These are phyloP conservation scores for Elgonia sp. DNA, from an alignment of 2,888 invertebrate genomes.

Conservation along the genomic window DNA sequence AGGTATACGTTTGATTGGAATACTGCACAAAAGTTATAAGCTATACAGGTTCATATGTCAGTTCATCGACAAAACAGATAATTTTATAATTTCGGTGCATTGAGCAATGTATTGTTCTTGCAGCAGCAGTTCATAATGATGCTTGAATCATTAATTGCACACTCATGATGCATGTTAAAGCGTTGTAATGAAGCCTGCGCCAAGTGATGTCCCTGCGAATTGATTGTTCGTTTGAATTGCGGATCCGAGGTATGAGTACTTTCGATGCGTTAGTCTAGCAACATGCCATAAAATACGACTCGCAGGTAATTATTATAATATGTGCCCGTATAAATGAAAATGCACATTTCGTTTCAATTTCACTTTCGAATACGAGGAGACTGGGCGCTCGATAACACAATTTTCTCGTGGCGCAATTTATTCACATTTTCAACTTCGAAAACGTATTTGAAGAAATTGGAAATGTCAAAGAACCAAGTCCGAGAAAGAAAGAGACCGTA, in stretches of 20 bases:
- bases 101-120: constrained; percentile 67
- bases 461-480: neutral
- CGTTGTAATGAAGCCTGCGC: constrained; percentile 67
- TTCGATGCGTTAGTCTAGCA: constrained; percentile 56
- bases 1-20: constrained; percentile 18
- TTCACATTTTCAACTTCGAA: neutral
- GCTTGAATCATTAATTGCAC: constrained; percentile 72
- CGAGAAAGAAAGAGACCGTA: neutral
- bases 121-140: constrained; percentile 67
- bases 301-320: constrained; percentile 32
- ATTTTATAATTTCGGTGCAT: constrained; percentile 61
- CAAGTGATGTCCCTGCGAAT: constrained; percentile 72
- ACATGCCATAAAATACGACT: constrained; percentile 27
- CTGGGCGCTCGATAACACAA: neutral
- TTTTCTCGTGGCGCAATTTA: constrained; percentile 9
- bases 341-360: constrained; percentile 14
- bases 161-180: constrained; percentile 73
- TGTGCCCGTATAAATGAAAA: constrained; percentile 22
- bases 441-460: constrained; percentile 10
- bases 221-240: constrained; percentile 74
- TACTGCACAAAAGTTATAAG: constrained; percentile 39
- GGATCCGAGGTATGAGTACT: constrained; percentile 59
- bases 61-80: constrained; percentile 57
- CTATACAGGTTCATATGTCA: constrained; percentile 40
- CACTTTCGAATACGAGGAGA: constrained; percentile 10